Evolutionary conservation across 2,113 vertebrate genomes (phyloP), one percentile per base, ranked within the genome.

Genomic region (Gobiocypris rarus): DNA sequence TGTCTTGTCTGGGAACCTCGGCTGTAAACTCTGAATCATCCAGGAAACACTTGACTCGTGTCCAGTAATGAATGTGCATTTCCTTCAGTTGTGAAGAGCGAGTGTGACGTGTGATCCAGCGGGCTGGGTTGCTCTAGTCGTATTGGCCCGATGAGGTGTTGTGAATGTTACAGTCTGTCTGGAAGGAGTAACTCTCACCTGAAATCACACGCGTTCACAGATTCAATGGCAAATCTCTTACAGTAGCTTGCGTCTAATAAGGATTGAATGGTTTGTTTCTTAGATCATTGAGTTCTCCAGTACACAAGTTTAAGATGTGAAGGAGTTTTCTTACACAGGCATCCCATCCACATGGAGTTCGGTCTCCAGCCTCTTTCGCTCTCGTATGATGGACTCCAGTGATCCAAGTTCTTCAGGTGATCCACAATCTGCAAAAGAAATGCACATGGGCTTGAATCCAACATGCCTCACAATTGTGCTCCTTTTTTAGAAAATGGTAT

Each of bases 371-470:
- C 61, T 56, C 81, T 43, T 2, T 76, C 79, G 22, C 74, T 77
- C 43, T 88, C 86, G 5, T 73, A 69, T 9, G 67, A 5, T 14
- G 84, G 81, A 59, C 52, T 81, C 87, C 88, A 87, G 71, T 85
- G 84, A 15, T 91, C 90, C 24, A 76, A 69, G 77, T 41, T 88
- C 75, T 90, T 88, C 79, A 91, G 86, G 38, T 91, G 89, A 13
- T 91, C 90, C 31, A 91, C 90, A 38, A 91, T 91, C 90, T 91
- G 81, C 61, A 71, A n/a, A 19, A 41, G 5, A 67, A 45, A 52
- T 48, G 3, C 70, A 59, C 24, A 79, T 2, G 2, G 9, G 2
- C 43, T 9, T 43, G 45, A 38, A 38, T 38, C 34, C 34, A 38
- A 38, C 5, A 38, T 38, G 5, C 34, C 34, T 38, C 38, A 38